Evolutionary conservation across 2,113 vertebrate species (phyloP).

Genomic region (Aix galericulata): DNA sequence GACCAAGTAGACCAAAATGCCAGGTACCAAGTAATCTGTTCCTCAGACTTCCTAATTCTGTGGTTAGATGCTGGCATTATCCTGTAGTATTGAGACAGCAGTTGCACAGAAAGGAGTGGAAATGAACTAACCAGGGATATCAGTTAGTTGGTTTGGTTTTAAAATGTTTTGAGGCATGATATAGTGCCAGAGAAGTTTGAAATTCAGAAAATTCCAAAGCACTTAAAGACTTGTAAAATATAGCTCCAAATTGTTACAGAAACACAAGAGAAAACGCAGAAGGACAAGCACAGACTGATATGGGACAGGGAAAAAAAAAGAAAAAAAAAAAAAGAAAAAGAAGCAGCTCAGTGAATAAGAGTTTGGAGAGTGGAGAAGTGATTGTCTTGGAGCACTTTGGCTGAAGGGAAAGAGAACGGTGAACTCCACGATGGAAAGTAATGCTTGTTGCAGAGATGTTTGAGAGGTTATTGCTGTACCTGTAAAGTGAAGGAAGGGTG

Average conservation of each 20-base stretch:
- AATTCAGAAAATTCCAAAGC: neutral
- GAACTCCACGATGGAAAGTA: neutral
- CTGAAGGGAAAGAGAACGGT: neutral
- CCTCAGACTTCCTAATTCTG: neutral
- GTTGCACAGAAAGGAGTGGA: neutral
- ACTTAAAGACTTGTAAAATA: neutral
- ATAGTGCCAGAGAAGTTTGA: neutral
- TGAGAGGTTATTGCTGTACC: neutral
- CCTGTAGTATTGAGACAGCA: neutral
- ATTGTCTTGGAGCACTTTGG: neutral
- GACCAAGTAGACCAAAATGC: neutral
- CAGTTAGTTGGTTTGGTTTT: neutral
- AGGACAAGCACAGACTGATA: neutral
- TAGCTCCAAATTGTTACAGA: neutral
- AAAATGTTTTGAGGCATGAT: accelerated
- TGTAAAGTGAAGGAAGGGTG: neutral
- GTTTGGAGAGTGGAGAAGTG: neutral
- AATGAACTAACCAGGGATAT: neutral
- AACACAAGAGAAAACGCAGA: neutral
- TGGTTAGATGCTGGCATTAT: neutral
- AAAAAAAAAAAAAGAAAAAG: neutral
- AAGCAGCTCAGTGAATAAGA: neutral
- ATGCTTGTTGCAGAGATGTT: neutral
- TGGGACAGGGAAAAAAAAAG: neutral
- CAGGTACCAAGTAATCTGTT: neutral